These are phyloP conservation scores for Patagioenas fasciata DNA, from an alignment of 2,113 vertebrate genomes.

Conservation along the genomic window DNA sequence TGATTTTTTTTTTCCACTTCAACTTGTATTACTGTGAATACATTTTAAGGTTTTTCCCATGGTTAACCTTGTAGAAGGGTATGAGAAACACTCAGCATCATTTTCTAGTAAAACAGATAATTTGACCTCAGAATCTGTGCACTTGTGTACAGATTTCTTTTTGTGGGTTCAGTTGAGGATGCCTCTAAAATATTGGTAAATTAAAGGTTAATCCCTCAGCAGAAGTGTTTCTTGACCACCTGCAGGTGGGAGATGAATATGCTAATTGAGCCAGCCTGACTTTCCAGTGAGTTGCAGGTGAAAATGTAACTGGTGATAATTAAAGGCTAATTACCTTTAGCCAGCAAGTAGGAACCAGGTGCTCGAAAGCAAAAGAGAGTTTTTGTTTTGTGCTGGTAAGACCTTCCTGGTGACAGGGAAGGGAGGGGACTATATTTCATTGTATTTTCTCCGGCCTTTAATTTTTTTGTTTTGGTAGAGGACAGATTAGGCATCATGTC, in stretches of 20 bases:
- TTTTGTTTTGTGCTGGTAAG: not conserved
- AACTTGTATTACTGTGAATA: not conserved
- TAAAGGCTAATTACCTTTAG: conserved; percentile 76
- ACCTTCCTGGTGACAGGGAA: rapidly evolving
- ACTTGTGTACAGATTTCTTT: rapidly evolving
- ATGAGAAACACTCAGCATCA: not conserved
- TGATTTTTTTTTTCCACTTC: not conserved
- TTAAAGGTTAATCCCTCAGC: conserved; percentile 29
- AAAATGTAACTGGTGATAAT: conserved; percentile 77
- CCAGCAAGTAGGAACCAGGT: conserved; percentile 65
- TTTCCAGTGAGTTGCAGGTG: conserved; percentile 63
- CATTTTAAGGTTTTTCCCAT: not conserved
- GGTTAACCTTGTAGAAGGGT: not conserved
- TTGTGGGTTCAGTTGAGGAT: not conserved
- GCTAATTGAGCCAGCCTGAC: conserved; percentile 61
- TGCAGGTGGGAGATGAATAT: conserved; percentile 57
- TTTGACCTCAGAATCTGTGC: not conserved
- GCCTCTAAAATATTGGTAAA: not conserved
- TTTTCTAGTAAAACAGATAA: not conserved
- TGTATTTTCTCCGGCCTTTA: not conserved
- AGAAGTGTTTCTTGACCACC: not conserved
- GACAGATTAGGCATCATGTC: not conserved
- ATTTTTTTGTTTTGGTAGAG: not conserved
- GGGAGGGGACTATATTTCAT: not conserved
- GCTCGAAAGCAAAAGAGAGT: conserved; percentile 25